These are phyloP conservation scores for Mercenaria mercenaria DNA, from an alignment of 1,140 invertebrate species.

Conservation along the genomic window DNA sequence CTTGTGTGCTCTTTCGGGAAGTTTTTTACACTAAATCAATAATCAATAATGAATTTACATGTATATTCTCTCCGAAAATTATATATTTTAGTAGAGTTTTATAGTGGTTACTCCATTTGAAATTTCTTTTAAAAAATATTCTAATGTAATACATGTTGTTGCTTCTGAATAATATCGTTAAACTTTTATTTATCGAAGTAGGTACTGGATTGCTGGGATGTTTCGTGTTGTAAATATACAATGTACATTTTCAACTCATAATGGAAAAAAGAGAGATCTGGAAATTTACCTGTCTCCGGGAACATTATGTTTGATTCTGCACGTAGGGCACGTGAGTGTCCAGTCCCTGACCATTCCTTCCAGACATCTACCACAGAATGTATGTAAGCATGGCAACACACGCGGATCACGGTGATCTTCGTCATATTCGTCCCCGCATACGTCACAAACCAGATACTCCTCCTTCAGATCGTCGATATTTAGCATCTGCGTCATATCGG, in stretches of 20 bases:
- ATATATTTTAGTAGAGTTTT: no score
- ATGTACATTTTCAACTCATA: no score
- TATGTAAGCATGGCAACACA: conserved; percentile 64
- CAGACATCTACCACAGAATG: conserved; percentile 55
- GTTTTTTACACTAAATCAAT: conserved; percentile 39
- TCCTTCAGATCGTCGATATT: conserved; percentile 64
- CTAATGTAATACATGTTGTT: no score
- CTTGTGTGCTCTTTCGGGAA: conserved; percentile 63
- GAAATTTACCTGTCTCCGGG: conserved; percentile 62
- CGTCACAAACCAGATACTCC: conserved; percentile 62
- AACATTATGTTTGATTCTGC: conserved; percentile 59
- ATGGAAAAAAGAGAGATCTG: no score
- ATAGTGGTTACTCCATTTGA: no score
- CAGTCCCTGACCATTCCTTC: conserved; percentile 64
- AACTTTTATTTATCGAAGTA: no score
- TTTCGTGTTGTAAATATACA: no score
- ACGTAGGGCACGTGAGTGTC: conserved; percentile 61
- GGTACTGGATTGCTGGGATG: no score
- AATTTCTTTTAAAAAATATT: no score
- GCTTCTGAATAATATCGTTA: no score
- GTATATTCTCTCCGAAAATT: no score
- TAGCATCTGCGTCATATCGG: conserved; percentile 40
- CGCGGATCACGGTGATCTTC: conserved; percentile 55
- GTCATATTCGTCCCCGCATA: conserved; percentile 64
- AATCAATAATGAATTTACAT: no score